Conservation (phyloP, 2,797 vertebrate species). For the Diplodus sargus region DNA sequence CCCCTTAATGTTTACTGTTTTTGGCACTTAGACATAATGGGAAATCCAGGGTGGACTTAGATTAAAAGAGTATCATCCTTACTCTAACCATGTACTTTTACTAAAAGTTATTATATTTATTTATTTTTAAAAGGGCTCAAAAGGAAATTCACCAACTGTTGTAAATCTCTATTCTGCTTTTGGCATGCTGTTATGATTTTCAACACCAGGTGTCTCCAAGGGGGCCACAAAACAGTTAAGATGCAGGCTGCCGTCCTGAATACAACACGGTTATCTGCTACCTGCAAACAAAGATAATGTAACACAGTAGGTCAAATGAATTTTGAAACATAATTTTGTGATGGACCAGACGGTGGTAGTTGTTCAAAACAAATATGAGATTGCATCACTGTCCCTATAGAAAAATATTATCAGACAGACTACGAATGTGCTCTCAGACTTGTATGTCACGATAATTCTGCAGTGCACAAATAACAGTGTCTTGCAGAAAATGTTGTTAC, state of each 20-base stretch:
- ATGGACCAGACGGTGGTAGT: background rate
- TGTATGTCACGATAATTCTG: background rate
- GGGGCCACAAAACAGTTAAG: background rate
- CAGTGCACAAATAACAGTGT: background rate
- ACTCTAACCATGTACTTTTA: background rate
- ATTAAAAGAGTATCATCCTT: background rate
- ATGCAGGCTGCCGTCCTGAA: no score
- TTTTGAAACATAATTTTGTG: background rate
- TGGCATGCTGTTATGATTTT: slow-evolving; percentile 57
- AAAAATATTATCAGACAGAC: background rate
- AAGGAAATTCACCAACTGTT: background rate
- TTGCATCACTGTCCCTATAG: background rate
- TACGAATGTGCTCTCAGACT: background rate
- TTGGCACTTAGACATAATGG: background rate
- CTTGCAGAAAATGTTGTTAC: background rate
- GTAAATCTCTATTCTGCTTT: background rate
- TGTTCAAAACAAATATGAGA: background rate
- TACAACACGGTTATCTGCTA: background rate
- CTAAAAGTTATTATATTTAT: no score
- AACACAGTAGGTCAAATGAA: background rate
- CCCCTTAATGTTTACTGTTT: background rate
- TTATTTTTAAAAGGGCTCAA: background rate
- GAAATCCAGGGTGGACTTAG: background rate
- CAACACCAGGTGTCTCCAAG: slow-evolving; percentile 82
- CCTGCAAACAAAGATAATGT: background rate